A percentile compares a stretch with the other conserved stretches of the same genome.
phyloP scores from a whole-genome alignment of 2,797 vertebrate species.

The Muraenolepis orangiensis region DNA sequence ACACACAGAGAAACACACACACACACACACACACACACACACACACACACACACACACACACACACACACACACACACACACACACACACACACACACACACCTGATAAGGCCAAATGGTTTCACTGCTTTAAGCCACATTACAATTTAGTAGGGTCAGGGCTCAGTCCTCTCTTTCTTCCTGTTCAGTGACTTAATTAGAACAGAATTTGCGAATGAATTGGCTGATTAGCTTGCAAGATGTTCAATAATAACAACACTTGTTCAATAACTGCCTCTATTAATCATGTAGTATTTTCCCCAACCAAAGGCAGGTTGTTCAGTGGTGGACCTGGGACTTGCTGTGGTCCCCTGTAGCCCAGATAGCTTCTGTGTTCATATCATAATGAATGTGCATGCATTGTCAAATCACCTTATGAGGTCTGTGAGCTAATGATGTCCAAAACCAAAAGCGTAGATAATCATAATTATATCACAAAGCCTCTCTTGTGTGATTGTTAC shows the following conservation, averaged over 20 bases:
- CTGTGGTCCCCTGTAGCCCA: too few species aligned
- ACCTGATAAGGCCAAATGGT: background rate
- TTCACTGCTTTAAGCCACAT: too few species aligned
- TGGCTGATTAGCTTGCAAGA: background rate
- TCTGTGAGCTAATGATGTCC: background rate
- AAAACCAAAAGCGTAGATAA: background rate
- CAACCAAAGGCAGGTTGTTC: too few species aligned
- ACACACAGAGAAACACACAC: too few species aligned
- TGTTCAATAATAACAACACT: background rate
- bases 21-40: too few species aligned
- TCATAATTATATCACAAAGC: background rate
- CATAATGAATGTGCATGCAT: background rate
- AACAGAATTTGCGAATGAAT: background rate
- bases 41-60: too few species aligned
- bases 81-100: too few species aligned
- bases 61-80: background rate
- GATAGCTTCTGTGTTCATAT: background rate
- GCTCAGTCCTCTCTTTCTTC: too few species aligned
- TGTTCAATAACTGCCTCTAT: background rate
- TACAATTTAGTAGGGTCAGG: too few species aligned
- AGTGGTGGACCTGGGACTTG: background rate
- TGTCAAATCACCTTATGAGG: background rate
- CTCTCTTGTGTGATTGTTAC: background rate
- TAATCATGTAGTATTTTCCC: background rate
- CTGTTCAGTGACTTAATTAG: background rate